phyloP scores from a whole-genome alignment of 2,113 vertebrate genomes.

The Orientallactaga bullata region DNA sequence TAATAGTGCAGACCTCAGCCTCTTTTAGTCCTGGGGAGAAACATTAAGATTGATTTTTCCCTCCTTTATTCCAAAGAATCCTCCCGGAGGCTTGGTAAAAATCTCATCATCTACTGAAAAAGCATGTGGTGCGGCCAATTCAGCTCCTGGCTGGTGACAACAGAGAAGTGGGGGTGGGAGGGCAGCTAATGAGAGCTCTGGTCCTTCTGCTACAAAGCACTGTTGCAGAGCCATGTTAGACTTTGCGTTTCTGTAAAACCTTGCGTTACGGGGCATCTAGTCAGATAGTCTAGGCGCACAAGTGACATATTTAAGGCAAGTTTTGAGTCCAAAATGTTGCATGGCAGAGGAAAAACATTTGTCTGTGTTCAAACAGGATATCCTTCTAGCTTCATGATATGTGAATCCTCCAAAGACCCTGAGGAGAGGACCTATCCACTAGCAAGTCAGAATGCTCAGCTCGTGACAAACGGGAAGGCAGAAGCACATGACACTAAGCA shows the following conservation, averaged over 20 bases:
- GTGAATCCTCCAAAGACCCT: conserved; percentile 16
- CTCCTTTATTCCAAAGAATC: conserved; percentile 64
- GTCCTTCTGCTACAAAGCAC: neutral
- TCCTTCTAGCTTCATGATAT: neutral
- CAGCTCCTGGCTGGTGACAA: conserved; percentile 8
- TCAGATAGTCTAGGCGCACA: conserved; percentile 19
- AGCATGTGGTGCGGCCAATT: conserved; percentile 4
- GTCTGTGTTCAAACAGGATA: neutral
- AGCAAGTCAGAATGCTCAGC: conserved; percentile 19
- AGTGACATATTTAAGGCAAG: conserved; percentile 22
- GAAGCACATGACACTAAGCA: neutral
- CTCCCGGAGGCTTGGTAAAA: conserved; percentile 54
- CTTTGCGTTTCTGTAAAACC: conserved; percentile 40
- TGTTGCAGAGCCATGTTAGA: neutral
- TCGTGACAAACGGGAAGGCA: neutral
- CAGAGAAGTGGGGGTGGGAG: neutral
- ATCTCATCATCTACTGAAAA: conserved; percentile 61
- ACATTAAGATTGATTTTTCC: conserved; percentile 55
- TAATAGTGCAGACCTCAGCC: neutral
- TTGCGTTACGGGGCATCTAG: neutral
- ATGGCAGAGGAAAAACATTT: conserved; percentile 15
- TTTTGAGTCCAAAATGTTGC: conserved; percentile 51
- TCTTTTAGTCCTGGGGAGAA: conserved; percentile 19
- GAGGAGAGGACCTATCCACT: neutral
- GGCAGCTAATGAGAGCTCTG: neutral